Evolutionary conservation across 2,888 invertebrate genomes (phyloP), one percentile per base, ranked within the genome.

Genomic region (Lepidocyrtinus sp.): DNA sequence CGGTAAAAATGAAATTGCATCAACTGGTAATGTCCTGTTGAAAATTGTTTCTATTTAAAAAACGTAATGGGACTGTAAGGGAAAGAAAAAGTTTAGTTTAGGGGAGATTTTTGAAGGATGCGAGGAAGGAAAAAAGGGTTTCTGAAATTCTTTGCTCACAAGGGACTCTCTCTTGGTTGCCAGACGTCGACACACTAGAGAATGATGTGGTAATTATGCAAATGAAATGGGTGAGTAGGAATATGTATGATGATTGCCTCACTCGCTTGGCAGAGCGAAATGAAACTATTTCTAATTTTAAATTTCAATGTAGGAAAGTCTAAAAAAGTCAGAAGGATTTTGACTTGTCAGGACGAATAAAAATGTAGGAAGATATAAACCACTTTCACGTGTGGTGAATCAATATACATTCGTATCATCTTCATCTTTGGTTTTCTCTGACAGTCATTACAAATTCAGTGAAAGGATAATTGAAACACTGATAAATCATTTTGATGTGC

Each of bases 141-240:
- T 36, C 5, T 5, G 36, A 36, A 7, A 36, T 36, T 36, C 36
- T 36, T 36, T 5, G 12, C 5, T 36, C 36, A 36, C 36, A 36
- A 36, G 36, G 36, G 36, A 36, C 36, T 36, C 12, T 5, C 36
- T 36, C n/a, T n/a, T n/a, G n/a, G n/a, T n/a, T n/a, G n/a, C n/a
- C n/a, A n/a, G 36, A 36, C 36, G 36, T 36, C 36, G 36, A 36
- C 36, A 36, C 36, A 7, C 36, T 36, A 67, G 67, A n/a, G n/a
- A 59, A 62, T 61, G 62, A 71, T 71, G 71, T 71, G 71, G 61
- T 71, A 71, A 71, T 71, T 71, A 71, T 71, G 71, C 62, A 71
- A 71, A 71, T 71, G 27, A 62, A 71, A 71, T 71, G 71, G 62
- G 17, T 21, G 36, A 61, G 25, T 45, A 71, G 62, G 71, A 71